Conservation (phyloP, 2,113 vertebrate genomes). For the Empidonax alnorum region DNA sequence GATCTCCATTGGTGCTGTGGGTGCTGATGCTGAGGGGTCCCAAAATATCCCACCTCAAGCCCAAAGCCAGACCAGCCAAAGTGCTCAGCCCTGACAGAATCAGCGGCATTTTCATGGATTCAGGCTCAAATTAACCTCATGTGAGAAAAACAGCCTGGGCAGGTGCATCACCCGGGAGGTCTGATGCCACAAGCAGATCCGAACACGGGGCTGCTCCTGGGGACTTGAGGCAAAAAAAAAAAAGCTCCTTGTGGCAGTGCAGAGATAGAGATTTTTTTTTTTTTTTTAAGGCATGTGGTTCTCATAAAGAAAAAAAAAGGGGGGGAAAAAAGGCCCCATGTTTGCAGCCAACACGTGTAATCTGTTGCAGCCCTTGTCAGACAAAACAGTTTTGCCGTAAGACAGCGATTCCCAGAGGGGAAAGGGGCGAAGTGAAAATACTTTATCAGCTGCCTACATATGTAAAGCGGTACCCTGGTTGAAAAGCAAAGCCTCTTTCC, state of each 20-base stretch:
- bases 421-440: constrained; percentile 72
- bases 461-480: constrained; percentile 69
- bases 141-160: background rate
- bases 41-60: background rate
- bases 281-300: background rate
- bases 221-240: background rate
- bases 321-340: background rate
- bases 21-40: background rate
- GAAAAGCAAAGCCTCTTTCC: constrained; percentile 66
- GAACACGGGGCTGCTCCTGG: background rate
- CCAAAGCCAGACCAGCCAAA: too few relatives aligned
- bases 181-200: background rate
- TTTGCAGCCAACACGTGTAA: constrained; percentile 72
- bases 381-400: constrained; percentile 69
- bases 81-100: background rate
- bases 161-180: background rate
- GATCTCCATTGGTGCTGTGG: rapidly evolving
- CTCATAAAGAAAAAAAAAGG: rapidly evolving
- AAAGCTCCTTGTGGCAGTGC: background rate
- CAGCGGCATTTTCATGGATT: background rate
- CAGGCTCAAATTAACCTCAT: background rate
- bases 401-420: constrained; percentile 71
- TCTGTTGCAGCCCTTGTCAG: constrained; percentile 69
- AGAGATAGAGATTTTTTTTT: background rate
- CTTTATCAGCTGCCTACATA: constrained; percentile 78